phyloP scores from a whole-genome alignment of 2,888 invertebrate genomes.

The Thereva unica region DNA sequence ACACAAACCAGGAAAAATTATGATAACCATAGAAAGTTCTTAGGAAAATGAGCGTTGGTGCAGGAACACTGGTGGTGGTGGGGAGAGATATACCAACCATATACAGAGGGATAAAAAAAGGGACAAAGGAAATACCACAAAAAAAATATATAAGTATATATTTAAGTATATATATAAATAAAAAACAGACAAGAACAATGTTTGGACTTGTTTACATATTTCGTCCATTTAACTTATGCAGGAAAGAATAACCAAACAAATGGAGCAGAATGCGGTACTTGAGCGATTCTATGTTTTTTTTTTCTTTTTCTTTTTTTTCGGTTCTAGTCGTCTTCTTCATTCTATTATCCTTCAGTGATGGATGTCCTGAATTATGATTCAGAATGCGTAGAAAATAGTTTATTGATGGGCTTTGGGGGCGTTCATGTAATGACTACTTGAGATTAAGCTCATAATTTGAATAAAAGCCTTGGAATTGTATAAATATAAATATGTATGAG shows the following conservation, averaged over 20 bases:
- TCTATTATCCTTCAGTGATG: slow-evolving; percentile 22
- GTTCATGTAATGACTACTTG: not conserved
- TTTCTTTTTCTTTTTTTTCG: too few species aligned
- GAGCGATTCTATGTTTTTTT: not conserved
- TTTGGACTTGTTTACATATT: too few species aligned
- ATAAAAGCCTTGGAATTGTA: too few species aligned
- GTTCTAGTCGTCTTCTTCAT: not conserved
- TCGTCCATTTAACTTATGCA: too few species aligned
- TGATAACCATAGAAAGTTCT: too few species aligned
- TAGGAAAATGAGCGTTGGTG: too few species aligned
- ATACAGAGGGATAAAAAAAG: slow-evolving; percentile 13
- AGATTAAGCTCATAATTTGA: too few species aligned
- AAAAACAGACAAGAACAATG: too few species aligned
- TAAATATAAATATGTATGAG: too few species aligned
- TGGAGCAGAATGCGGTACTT: slow-evolving; percentile 25
- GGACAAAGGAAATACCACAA: slow-evolving; percentile 5
- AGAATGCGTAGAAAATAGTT: slow-evolving; percentile 28
- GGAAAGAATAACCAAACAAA: slow-evolving; percentile 8
- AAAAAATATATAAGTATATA: slow-evolving; percentile 7
- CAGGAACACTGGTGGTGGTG: too few species aligned
- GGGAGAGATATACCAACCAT: not conserved
- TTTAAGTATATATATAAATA: too few species aligned
- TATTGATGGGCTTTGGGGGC: slow-evolving; percentile 21
- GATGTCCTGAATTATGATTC: slow-evolving; percentile 26
- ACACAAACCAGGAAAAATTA: too few species aligned